Conservation (phyloP, 2,113 vertebrate species). For the Pseudorhombus dupliciocellatus region DNA sequence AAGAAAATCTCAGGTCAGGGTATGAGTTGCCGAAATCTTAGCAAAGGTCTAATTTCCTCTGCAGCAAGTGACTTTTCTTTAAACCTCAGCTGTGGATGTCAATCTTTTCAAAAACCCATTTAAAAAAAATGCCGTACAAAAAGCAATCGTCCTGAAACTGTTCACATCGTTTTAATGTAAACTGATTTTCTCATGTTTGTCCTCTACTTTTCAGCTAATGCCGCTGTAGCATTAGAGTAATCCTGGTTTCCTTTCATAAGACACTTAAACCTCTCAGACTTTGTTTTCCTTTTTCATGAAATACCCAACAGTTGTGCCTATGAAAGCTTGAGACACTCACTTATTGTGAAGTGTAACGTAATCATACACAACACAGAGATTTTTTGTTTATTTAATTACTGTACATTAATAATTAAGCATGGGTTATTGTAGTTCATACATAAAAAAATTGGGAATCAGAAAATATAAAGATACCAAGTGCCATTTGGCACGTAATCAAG, state of each 20-base stretch:
- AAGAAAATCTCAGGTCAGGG: conserved; percentile 43
- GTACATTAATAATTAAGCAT: background rate
- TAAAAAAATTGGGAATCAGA: conserved; percentile 3
- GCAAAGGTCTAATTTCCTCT: conserved; percentile 43
- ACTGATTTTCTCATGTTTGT: conserved; percentile 5
- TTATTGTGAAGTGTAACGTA: no score
- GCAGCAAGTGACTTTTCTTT: conserved; percentile 26
- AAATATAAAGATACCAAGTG: background rate
- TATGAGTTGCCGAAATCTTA: conserved; percentile 43
- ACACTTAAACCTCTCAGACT: background rate
- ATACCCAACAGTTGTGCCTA: background rate
- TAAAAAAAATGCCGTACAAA: conserved; percentile 5
- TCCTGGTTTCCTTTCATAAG: background rate
- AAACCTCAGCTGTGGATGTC: conserved; percentile 7
- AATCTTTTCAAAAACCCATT: conserved; percentile 30
- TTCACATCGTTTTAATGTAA: conserved; percentile 4
- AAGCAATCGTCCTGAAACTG: background rate
- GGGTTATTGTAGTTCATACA: background rate
- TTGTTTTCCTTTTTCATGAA: background rate
- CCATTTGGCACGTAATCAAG: conserved; percentile 17
- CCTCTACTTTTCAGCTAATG: conserved; percentile 1
- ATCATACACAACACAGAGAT: background rate
- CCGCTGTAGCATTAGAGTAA: background rate
- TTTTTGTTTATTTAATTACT: conserved; percentile 14
- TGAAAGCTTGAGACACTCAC: background rate